Evolutionary conservation across 2,797 vertebrate genomes (phyloP), one percentile per base, ranked within the genome.

Genomic region (Dromococcyx pavoninus): DNA sequence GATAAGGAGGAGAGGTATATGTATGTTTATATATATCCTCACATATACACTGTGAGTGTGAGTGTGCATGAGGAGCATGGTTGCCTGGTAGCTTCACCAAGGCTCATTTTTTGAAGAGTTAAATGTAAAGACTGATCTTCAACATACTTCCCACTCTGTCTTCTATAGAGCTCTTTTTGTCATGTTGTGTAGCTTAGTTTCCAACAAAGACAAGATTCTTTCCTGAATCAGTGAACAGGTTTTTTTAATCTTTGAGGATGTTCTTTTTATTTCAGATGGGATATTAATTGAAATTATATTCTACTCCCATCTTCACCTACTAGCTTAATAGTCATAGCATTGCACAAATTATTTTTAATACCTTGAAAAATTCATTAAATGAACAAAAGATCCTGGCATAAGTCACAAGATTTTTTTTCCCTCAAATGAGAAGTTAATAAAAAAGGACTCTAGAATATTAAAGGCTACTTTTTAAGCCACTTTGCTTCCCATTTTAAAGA

Each of bases 371-470:
- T 95, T 97, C 92, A 96, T 96, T 95, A 96, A 89, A 44, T 65
- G 92, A 96, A 97, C 95, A 97, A 96, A 96, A 95, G 93, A 97
- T 95, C 92, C 86, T 94, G 91, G 94, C 96, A 95, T 92, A 95
- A 94, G 94, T 94, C 57, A 51, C 61, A 93, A 95, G 95, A 83
- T 64, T 39, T 79, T 85, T 56, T 92, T 83, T 41, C 4, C 54
- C 54, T 90, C 72, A 89, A 92, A 93, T 83, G 17, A 80, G 88
- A 92, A 89, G 54, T 91, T 95, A 96, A 94, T 96, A 95, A 89
- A 91, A 95, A 92, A 89, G 27, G 65, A 87, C 71, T 91, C 41
- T 32, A 51, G 86, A 86, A 95, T 95, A 96, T 95, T 95, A 94
- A 95, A 65, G 57, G 89, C 89, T 94, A 48, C 44, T 77, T 89